Conservation (phyloP, 1,140 invertebrate species). For the Drosophila orena region DNA sequence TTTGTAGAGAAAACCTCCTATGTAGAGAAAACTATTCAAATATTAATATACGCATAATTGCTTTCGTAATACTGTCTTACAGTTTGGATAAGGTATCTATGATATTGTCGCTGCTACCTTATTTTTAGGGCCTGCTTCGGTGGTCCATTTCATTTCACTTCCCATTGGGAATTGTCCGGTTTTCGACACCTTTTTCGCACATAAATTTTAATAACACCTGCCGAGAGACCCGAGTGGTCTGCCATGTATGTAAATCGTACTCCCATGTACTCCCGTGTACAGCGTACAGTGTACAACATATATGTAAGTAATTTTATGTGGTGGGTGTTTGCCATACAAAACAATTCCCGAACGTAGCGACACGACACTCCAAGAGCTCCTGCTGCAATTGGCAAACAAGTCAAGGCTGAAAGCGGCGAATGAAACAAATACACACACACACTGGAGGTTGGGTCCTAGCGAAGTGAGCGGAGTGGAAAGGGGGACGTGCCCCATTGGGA, state of each 20-base stretch:
- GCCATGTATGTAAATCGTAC: constrained; percentile 40
- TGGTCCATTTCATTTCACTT: background rate
- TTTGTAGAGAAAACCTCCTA: no score
- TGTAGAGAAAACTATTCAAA: no score
- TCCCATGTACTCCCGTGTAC: constrained; percentile 14
- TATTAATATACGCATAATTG: no score
- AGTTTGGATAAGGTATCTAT: no score
- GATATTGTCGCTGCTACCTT: no score
- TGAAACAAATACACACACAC: constrained; percentile 35
- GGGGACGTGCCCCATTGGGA: constrained; percentile 45
- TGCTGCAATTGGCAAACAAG: constrained; percentile 75
- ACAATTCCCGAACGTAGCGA: constrained; percentile 80
- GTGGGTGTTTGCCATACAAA: constrained; percentile 61
- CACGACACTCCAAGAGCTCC: constrained; percentile 58
- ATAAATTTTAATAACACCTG: constrained; percentile 81
- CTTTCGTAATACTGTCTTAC: no score
- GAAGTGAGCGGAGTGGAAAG: background rate
- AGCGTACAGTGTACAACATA: background rate
- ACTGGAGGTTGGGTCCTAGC: background rate
- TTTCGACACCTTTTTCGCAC: constrained; percentile 75
- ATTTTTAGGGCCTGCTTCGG: no score
- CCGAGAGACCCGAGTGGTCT: constrained; percentile 14
- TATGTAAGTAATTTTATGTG: constrained; percentile 20
- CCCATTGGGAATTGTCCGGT: constrained; percentile 37
- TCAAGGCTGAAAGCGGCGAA: constrained; percentile 77